Evolutionary conservation across 2,888 invertebrate genomes (phyloP), one percentile per base, ranked within the genome.

Genomic region (Thymelicus lineola): DNA sequence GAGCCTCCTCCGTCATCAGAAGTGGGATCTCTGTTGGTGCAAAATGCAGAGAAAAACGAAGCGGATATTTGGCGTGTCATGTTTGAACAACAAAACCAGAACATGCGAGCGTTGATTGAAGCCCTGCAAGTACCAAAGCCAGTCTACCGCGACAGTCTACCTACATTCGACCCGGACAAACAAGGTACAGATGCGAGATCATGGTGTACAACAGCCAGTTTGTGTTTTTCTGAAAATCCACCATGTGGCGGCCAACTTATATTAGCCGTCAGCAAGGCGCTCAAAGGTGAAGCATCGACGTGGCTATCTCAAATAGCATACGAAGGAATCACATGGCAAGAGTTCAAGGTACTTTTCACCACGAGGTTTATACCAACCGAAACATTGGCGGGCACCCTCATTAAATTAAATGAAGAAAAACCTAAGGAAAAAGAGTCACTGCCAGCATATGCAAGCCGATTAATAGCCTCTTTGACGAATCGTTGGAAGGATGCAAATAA

Each of bases 281-380:
- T 73, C 1, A 73, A 69, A 58, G 72, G 73, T 6, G 60, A 20
- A 12, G 72, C 73, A 68, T 73, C 75, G 0, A 67, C 59, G 6
- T 74, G 72, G 71, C 55, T 74, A 36, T 71, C 74, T 4, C 71
- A 72, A 55, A 57, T 74, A 48, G 48, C 67, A 9, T 71, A 66
- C 42, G 60, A 61, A 9, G 59, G 55, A 4, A 74, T 72, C 35
- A 71, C 69, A 10, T 74, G 74, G 71, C 6, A 4, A 0, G 67
- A 71, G 20, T 73, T 73, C 28, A 73, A 72, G 42, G 42, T 59
- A 7, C 48, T 71, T 14, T 72, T 73, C n/a, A 48, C 66, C 1
- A 28, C 70, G 10, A 59, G 73, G 42, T 72, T 68, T 66, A 36
- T 63, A 60, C 57, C 42, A 9, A 58, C 70, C 12, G 69, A 71